These are phyloP conservation scores for Alligator mississippiensis DNA, from an alignment of 2,113 vertebrate species.

Conservation along the genomic window DNA sequence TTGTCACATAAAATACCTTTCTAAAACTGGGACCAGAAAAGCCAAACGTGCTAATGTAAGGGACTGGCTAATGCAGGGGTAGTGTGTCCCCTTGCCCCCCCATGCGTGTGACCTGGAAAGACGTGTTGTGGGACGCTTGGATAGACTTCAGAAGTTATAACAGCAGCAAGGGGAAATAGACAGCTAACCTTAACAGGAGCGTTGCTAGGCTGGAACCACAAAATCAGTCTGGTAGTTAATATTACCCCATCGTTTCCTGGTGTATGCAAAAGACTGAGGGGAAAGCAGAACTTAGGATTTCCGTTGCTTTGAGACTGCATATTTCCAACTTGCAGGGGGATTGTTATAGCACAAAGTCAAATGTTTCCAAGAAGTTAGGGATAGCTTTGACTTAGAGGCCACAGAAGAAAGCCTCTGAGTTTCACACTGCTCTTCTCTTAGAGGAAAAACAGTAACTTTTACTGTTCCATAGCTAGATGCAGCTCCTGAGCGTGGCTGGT, in stretches of 20 bases:
- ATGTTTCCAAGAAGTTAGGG: background rate
- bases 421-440: background rate
- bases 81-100: too few relatives aligned
- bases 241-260: too few relatives aligned
- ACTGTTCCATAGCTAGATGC: too few relatives aligned
- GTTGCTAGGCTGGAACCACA: background rate
- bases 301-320: background rate
- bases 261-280: background rate
- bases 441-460: too few relatives aligned
- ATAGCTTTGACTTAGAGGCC: background rate
- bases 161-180: background rate
- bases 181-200: background rate
- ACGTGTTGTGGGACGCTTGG: background rate
- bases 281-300: background rate
- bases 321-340: too few relatives aligned
- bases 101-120: background rate
- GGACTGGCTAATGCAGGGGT: background rate
- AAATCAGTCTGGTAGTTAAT: background rate
- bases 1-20: background rate
- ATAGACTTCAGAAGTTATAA: background rate
- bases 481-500: too few relatives aligned
- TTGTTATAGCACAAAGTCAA: too few relatives aligned
- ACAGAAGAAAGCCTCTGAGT: background rate
- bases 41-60: rapidly evolving
- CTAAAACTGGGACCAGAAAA: background rate